phyloP scores from a whole-genome alignment of 2,888 invertebrate genomes.

The Pedicia rivosa region DNA sequence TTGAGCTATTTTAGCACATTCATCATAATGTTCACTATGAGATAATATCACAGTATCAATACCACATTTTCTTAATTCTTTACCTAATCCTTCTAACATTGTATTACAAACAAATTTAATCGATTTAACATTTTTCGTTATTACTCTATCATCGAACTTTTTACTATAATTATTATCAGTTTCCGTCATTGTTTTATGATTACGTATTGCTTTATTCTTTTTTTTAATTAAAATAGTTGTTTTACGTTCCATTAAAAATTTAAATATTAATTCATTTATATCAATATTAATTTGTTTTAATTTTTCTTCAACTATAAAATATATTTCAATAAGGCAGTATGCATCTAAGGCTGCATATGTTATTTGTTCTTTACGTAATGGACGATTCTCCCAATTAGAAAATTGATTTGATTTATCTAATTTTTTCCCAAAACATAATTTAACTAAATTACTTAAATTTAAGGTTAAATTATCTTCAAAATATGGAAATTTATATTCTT shows the following conservation, averaged over 20 bases:
- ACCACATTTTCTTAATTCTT: conserved; percentile 45
- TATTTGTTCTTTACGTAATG: conserved; percentile 60
- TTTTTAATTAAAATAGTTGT: too few relatives aligned
- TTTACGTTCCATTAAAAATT: conserved; percentile 12
- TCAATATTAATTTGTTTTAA: conserved; percentile 24
- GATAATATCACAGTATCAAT: conserved; percentile 40
- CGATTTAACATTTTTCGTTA: not conserved
- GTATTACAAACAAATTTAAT: conserved; percentile 41
- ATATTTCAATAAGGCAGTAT: conserved; percentile 67
- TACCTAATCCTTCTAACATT: conserved; percentile 39
- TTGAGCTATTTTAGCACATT: conserved; percentile 34
- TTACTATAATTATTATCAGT: too few relatives aligned
- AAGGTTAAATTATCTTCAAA: conserved; percentile 35
- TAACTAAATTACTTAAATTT: conserved; percentile 57
- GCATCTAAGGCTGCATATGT: conserved; percentile 81
- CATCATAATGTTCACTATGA: conserved; percentile 33
- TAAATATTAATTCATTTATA: conserved; percentile 31
- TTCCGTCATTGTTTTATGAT: too few relatives aligned
- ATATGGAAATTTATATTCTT: conserved; percentile 38
- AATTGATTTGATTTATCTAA: conserved; percentile 81
- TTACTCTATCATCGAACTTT: too few relatives aligned
- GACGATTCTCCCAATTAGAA: conserved; percentile 80
- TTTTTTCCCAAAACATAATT: conserved; percentile 56
- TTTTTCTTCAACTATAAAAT: conserved; percentile 37
- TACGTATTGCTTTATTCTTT: too few relatives aligned